phyloP scores from a whole-genome alignment of 2,113 vertebrate species.

The Micronycteris hirsuta region DNA sequence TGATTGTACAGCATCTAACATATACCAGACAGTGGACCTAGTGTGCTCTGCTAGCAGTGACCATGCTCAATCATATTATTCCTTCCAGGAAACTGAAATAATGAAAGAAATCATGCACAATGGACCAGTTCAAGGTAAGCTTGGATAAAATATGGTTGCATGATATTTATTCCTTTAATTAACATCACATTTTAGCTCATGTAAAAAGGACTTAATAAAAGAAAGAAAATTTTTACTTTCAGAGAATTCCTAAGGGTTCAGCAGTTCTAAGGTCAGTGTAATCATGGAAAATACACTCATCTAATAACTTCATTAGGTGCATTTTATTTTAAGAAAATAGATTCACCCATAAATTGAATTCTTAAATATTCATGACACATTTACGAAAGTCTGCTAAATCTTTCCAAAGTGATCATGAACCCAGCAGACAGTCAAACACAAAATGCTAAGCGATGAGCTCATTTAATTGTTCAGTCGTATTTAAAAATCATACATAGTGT shows the following conservation, averaged over 20 bases:
- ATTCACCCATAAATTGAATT: background rate
- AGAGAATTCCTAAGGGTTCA: background rate
- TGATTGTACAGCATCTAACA: background rate
- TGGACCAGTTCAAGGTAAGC: conserved; percentile 85
- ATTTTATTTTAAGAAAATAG: conserved; percentile 40
- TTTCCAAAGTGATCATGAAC: background rate
- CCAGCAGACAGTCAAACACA: background rate
- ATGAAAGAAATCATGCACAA: conserved; percentile 85
- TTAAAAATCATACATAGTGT: background rate
- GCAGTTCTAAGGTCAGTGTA: background rate
- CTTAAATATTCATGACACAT: background rate
- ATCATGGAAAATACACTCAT: background rate
- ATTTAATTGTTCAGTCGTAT: background rate
- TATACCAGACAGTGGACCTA: background rate
- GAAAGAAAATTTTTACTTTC: background rate
- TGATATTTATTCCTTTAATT: background rate
- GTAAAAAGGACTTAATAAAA: background rate
- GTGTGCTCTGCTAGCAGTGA: background rate
- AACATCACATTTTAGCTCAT: background rate
- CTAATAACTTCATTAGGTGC: background rate
- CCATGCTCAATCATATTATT: background rate
- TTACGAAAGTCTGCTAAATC: background rate
- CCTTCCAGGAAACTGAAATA: conserved; percentile 80
- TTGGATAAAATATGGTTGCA: background rate
- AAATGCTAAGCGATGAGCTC: background rate